Base-by-base conservation (phyloP, 2,888 invertebrate genomes). In the Drosophila lacicola region DNA sequence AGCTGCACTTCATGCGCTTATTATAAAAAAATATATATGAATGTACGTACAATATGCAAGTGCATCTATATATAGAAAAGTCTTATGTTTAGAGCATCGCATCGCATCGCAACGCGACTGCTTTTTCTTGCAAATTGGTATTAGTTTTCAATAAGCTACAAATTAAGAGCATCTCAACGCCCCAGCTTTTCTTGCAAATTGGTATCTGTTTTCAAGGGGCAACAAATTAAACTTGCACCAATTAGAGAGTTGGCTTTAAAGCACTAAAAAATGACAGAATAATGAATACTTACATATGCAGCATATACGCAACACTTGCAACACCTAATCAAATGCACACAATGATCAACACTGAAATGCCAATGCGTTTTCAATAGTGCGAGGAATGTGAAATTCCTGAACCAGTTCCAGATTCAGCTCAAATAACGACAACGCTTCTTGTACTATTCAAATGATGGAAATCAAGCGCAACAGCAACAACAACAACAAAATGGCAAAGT, bases 401-500 rank as follows among this genome's bases (percentile, higher is more conserved):
- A 75, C 74, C 69, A 75, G 74, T 71, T 71, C 54, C 57, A 71
- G 66, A 70, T 55, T 63, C 46, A 57, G 47, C 39, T 74, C 56
- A 55, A 70, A 74, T 70, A 73, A 81, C 45, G 77, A 81, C 45
- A 75, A 64, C 54, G 67, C 70, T 78, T 68, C 76, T 74, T 74
- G 61, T 75, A 57, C 76, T 76, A 76, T 75, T 79, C 71, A 76
- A 76, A 76, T 76, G 75, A 79, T 76, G 76, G 63, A 74, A 74
- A 77, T 77, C 73, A 67, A 77, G 76, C 76, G 75, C 54, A 63
- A 29, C 25, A 49, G 33, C 57, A 57, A 21, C 58, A 73, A 29
- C 58, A 73, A 29, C 50, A 47, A 25, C 19, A 45, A 73, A 74
- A 77, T 80, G 63, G 78, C 84, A 80, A 87, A 87, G 66, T 79